Conservation (phyloP, 1,140 invertebrate genomes). For the Pogonomyrmex californicus region DNA sequence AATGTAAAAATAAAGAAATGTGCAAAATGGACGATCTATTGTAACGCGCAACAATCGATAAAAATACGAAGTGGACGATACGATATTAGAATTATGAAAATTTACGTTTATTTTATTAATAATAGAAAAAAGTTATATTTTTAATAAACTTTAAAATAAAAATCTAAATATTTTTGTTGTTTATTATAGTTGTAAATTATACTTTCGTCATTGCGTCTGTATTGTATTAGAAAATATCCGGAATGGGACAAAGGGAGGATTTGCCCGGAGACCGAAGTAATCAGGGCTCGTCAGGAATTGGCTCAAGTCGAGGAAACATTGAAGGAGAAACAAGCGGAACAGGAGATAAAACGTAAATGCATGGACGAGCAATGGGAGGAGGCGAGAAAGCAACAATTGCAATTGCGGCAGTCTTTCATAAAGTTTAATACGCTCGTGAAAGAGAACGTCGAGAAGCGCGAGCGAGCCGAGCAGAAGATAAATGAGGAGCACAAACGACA, state of each 20-base stretch:
- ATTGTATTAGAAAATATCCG: constrained; percentile 86
- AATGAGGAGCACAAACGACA: constrained; percentile 85
- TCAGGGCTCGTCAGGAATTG: constrained; percentile 86
- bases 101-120: constrained; percentile 1
- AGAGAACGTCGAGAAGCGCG: constrained; percentile 88
- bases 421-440: constrained; percentile 88
- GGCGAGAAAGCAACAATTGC: constrained; percentile 85
- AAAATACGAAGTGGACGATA: background rate
- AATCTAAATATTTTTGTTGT: background rate
- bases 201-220: background rate
- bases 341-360: constrained; percentile 78
- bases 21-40: background rate
- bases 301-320: constrained; percentile 85
- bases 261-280: constrained; percentile 86
- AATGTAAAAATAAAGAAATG: constrained; percentile 19
- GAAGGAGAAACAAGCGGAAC: constrained; percentile 83
- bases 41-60: background rate
- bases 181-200: constrained; percentile 34
- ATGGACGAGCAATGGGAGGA: constrained; percentile 87
- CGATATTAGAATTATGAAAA: background rate
- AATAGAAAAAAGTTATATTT: background rate
- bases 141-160: constrained; percentile 6
- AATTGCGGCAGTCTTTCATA: constrained; percentile 87
- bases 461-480: constrained; percentile 87
- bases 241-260: constrained; percentile 88